phyloP scores from a whole-genome alignment of 2,797 vertebrate species.

The Glyptemys insculpta region DNA sequence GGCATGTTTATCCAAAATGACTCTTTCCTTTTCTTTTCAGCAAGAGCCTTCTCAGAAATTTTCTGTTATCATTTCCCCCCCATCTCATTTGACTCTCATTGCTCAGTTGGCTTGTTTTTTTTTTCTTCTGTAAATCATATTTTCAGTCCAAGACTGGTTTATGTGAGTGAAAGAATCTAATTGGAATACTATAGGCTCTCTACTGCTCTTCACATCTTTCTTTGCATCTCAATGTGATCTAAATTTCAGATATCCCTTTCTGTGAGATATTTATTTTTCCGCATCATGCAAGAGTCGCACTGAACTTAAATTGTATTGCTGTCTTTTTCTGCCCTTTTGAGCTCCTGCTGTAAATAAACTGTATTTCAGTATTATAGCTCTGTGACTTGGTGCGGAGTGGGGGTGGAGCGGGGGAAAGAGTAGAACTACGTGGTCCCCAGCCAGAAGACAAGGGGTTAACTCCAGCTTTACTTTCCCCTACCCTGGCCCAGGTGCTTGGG shows the following conservation, averaged over 20 bases:
- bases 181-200: slow-evolving; percentile 76
- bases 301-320: slow-evolving; percentile 70
- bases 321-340: slow-evolving; percentile 74
- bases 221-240: slow-evolving; percentile 77
- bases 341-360: slow-evolving; percentile 75
- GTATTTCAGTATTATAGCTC: slow-evolving; percentile 61
- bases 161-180: slow-evolving; percentile 77
- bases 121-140: slow-evolving; percentile 77
- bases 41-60: slow-evolving; percentile 20
- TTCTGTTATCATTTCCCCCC: slow-evolving; percentile 33
- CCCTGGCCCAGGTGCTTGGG: background rate
- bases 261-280: slow-evolving; percentile 77
- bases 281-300: slow-evolving; percentile 38
- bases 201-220: slow-evolving; percentile 76
- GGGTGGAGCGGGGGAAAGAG: background rate
- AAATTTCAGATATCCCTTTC: slow-evolving; percentile 79
- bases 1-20: background rate
- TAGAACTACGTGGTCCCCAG: background rate
- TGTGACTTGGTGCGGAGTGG: background rate
- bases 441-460: slow-evolving; percentile 23
- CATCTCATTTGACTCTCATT: slow-evolving; percentile 44
- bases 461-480: background rate
- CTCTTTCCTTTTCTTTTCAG: slow-evolving; percentile 35
- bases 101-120: slow-evolving; percentile 60
- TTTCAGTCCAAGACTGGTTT: slow-evolving; percentile 71